A percentile compares a stretch with the other conserved stretches of the same genome.
Conservation (phyloP, 1,140 invertebrate genomes). For the Sogatella furcifera region DNA sequence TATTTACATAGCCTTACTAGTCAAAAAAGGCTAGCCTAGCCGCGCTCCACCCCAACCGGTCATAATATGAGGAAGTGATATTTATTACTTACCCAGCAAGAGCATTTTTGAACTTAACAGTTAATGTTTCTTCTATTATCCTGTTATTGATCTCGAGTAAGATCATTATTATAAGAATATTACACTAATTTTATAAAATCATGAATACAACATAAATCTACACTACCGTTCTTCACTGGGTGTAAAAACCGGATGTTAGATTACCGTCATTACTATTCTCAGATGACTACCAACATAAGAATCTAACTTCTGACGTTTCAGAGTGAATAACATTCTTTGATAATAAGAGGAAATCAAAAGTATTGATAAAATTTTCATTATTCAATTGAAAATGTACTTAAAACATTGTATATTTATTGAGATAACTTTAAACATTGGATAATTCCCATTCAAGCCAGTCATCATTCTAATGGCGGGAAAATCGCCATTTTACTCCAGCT, state of each 20-base stretch:
- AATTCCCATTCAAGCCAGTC: no score
- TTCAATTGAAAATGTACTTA: no score
- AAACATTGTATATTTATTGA: no score
- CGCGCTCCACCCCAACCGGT: slow-evolving; percentile 15
- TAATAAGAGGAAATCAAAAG: no score
- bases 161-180: slow-evolving; percentile 67
- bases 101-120: slow-evolving; percentile 90
- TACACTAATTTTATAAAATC: slow-evolving; percentile 17
- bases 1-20: neutral
- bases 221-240: slow-evolving; percentile 8
- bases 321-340: no score
- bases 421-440: no score
- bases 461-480: no score
- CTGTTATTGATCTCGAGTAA: slow-evolving; percentile 97
- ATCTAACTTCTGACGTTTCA: neutral
- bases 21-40: neutral
- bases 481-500: no score
- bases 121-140: slow-evolving; percentile 91
- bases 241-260: slow-evolving; percentile 15
- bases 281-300: neutral
- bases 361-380: no score
- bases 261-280: neutral
- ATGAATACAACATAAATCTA: slow-evolving; percentile 7
- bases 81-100: slow-evolving; percentile 69
- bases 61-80: slow-evolving; percentile 2